Evolutionary conservation across 1,140 invertebrate species (phyloP), one percentile per base, ranked within the genome.

Genomic region (Tachypleus tridentatus): DNA sequence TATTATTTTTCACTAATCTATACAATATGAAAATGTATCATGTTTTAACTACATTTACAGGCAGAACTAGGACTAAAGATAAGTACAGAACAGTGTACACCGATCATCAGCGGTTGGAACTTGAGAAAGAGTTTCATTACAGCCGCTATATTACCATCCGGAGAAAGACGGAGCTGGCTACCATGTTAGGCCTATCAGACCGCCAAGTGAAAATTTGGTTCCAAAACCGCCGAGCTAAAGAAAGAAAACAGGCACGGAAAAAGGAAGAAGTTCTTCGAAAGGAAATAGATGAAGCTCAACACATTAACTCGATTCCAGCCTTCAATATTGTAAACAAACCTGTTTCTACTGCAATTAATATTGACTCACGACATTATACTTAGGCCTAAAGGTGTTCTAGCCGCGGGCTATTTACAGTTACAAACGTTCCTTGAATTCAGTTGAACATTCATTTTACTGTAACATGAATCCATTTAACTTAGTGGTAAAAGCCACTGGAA

Each of bases 31-130:
- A 29, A 29, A 29, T 29, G 29, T 29, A 29, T 29, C 29, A 29
- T 29, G 29, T 29, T 29, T 29, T 29, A 29, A 29, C 29, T 29
- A 29, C 29, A 29, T 29, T 65, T 68, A 11, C 81, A 94, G 92
- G 91, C 58, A 94, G 93, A 82, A 96, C 93, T 29, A 80, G 96
- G 67, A 99, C 96, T n/a, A 97, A 96, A 80, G 96, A 99, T 80
- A 98, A 98, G 80, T 99, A 98, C 79, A 83, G 96, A 54, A 93
- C 98, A 4, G 96, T 99, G 50, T 99, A 99, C 79, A 92, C 88
- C 7, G 96, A 99, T 73, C 87, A 89, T 72, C 96, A 98, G 78
- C 80, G 96, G 8, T 77, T 98, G n/a, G 95, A 98, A 76, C 77
- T 99, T 66, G 96, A 99, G 77, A 98, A 97, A 73, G 96, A 98